These are phyloP conservation scores for Salticus scenicus DNA, from an alignment of 2,888 invertebrate genomes.

Conservation along the genomic window DNA sequence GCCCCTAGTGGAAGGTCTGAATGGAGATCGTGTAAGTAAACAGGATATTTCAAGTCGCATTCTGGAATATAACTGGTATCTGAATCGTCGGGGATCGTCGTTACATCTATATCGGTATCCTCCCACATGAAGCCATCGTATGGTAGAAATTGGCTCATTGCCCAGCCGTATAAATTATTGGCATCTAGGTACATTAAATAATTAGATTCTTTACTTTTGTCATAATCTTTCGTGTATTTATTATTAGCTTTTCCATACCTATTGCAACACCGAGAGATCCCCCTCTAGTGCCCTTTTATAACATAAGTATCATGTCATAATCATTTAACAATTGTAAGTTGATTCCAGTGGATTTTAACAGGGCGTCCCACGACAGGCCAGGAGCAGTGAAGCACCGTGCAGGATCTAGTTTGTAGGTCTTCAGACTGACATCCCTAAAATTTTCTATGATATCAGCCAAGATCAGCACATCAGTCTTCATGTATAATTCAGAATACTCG, in stretches of 20 bases:
- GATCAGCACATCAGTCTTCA: neutral
- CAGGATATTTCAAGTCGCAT: conserved; percentile 26
- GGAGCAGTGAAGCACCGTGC: conserved; percentile 71
- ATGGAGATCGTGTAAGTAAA: conserved; percentile 14
- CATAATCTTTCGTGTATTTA: conserved; percentile 40
- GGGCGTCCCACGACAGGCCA: conserved; percentile 74
- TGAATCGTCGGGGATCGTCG: neutral
- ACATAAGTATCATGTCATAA: conserved; percentile 72
- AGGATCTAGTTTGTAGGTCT: conserved; percentile 73
- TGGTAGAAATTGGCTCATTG: conserved; percentile 56
- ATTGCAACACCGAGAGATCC: conserved; percentile 42
- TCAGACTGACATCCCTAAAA: conserved; percentile 72
- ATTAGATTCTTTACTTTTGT: conserved; percentile 31
- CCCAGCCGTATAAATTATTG: conserved; percentile 70
- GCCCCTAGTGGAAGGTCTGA: conserved; percentile 64
- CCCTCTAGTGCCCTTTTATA: conserved; percentile 72
- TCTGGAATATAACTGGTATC: conserved; percentile 37
- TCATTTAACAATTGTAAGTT: conserved; percentile 73
- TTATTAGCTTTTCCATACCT: conserved; percentile 54
- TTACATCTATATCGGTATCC: neutral
- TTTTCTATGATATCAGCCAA: conserved; percentile 45
- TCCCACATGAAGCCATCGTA: conserved; percentile 45
- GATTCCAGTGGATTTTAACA: conserved; percentile 72
- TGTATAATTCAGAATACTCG: conserved; percentile 72
- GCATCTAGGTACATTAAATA: conserved; percentile 59